These are phyloP conservation scores for Thunnus maccoyii DNA, from an alignment of 2,113 vertebrate genomes.

Conservation along the genomic window DNA sequence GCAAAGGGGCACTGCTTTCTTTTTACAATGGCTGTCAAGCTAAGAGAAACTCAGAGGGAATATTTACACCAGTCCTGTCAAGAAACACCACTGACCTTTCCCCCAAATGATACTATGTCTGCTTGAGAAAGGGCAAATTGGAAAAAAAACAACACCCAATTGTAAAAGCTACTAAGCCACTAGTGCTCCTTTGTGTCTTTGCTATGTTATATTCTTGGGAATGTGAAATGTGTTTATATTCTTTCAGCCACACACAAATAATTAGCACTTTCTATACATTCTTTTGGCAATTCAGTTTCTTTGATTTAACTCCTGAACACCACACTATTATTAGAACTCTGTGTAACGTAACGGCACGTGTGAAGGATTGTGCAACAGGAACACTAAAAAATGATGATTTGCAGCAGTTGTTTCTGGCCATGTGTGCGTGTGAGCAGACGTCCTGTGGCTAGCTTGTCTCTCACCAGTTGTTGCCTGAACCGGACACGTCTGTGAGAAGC, in stretches of 20 bases:
- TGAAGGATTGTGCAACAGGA: slow-evolving; percentile 8
- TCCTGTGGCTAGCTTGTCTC: slow-evolving; percentile 52
- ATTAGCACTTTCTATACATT: background rate
- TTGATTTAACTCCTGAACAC: background rate
- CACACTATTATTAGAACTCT: background rate
- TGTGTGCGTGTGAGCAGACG: background rate
- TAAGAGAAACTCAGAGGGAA: background rate
- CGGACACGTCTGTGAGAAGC: slow-evolving; percentile 96
- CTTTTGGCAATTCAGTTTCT: background rate
- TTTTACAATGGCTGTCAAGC: background rate
- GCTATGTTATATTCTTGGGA: background rate
- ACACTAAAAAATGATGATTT: background rate
- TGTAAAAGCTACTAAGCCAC: background rate
- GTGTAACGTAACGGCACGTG: background rate
- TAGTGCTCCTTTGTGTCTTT: background rate
- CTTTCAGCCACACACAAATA: background rate
- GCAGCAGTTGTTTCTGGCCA: background rate
- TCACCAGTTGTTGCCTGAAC: slow-evolving; percentile 99
- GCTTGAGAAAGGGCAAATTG: background rate
- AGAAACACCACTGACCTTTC: slow-evolving; percentile 23
- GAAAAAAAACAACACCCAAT: background rate
- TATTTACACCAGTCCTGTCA: background rate
- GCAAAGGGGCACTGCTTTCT: background rate
- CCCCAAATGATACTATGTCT: background rate
- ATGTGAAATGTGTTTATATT: background rate